Evolutionary conservation across 2,113 vertebrate species (phyloP), one percentile per base, ranked within the genome.

Genomic region (Seriola dumerili): DNA sequence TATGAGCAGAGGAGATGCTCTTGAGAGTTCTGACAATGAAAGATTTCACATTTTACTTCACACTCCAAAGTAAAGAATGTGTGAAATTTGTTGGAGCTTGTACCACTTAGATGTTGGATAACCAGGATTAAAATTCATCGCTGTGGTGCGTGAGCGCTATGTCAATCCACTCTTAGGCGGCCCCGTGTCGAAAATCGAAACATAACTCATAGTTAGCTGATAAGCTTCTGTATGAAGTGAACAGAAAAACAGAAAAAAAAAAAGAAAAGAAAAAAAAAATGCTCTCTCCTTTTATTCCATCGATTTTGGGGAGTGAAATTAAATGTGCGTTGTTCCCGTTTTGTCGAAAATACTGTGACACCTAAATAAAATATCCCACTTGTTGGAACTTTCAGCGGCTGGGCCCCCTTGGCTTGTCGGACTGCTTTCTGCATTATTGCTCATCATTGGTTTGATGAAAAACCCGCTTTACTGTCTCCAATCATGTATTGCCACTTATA

Each of bases 1-100:
- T 72, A 3, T 23, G 67, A 85, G 69, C 71, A 54, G 80, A 59
- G 38, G 25, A 80, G 48, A 84, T 42, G 57, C 55, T 85, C 66
- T 75, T 46, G 71, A 83, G 78, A 66, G n/a, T 70, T 65, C 25
- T 38, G 42, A 65, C 42, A 70, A 52, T 40, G 38, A 74, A 75
- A 78, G 25, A 78, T 63, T 23, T 64, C 19, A 40, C 25, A 64
- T 80, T 82, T 82, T 72, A 68, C 69, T 29, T 13, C 8, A 29
- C 32, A 57, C n/a, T 68, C 13, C 36, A 70, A 46, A 76, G 58
- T 50, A 65, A 73, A 58, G 16, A 25, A n/a, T 2, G 50, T 70
- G 66, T 38, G 46, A 66, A 66, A 78, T 16, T 66, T n/a, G 62
- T 23, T 25, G 29, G 8, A 23, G 40, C 50, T 55, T 21, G 64